Conservation (phyloP, 2,888 invertebrate genomes). For the Herminia tarsipennalis region DNA sequence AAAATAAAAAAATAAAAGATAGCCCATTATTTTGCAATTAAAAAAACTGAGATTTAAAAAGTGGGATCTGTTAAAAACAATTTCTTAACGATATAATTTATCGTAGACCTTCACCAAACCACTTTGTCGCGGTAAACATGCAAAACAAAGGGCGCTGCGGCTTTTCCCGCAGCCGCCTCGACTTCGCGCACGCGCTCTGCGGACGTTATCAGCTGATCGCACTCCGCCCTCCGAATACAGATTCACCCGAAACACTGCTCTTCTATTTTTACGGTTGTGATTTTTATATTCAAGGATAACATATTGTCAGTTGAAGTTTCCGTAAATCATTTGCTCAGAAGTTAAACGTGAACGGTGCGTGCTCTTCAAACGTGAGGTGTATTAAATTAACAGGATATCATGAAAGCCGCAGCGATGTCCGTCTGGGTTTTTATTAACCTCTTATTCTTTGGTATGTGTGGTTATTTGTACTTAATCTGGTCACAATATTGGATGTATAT, state of each 20-base stretch:
- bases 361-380: slow-evolving; percentile 14
- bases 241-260: slow-evolving; percentile 28
- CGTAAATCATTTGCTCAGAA: slow-evolving; percentile 2
- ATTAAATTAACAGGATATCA: slow-evolving; percentile 58
- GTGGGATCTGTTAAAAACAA: too few species aligned
- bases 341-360: slow-evolving; percentile 1
- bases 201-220: slow-evolving; percentile 61
- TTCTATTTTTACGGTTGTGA: slow-evolving; percentile 50
- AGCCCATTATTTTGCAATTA: too few species aligned
- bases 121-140: background rate
- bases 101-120: background rate
- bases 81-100: background rate
- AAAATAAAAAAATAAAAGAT: too few species aligned
- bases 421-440: slow-evolving; percentile 91
- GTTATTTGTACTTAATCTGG: slow-evolving; percentile 90
- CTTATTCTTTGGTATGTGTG: slow-evolving; percentile 89
- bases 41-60: too few species aligned
- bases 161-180: slow-evolving; percentile 33
- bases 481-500: slow-evolving; percentile 89
- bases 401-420: slow-evolving; percentile 88
- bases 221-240: slow-evolving; percentile 54
- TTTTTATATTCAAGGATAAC: slow-evolving; percentile 33
- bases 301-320: slow-evolving; percentile 15
- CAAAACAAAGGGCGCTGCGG: slow-evolving; percentile 34
- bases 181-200: slow-evolving; percentile 62